These are phyloP conservation scores for Cacatua alba DNA, from an alignment of 2,113 vertebrate genomes.

Conservation along the genomic window DNA sequence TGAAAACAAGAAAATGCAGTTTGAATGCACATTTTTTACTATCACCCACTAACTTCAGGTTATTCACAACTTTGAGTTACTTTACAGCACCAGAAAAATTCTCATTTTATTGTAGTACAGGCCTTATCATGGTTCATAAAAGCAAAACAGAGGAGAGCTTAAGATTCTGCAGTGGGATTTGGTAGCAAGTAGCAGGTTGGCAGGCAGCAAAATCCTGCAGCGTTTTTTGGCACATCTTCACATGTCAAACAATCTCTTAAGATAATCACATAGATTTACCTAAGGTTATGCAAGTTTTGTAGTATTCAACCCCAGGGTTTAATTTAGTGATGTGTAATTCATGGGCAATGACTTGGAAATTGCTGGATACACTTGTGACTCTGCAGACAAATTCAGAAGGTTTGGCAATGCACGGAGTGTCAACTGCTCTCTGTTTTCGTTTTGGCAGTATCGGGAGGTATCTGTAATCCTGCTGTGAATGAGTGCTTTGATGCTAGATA, in stretches of 20 bases:
- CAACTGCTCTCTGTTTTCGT: not conserved
- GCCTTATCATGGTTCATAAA: not conserved
- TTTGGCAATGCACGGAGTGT: conserved; percentile 11
- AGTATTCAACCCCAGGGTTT: not conserved
- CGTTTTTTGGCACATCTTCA: not conserved
- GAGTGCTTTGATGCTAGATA: conserved; percentile 45
- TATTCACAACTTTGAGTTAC: not conserved
- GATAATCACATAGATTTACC: not conserved
- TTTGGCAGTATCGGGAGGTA: not conserved
- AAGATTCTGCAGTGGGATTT: not conserved
- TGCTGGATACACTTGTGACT: not conserved
- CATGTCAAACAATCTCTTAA: not conserved
- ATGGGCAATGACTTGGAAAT: conserved; percentile 11
- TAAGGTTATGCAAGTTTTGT: not conserved
- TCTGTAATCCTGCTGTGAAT: conserved; percentile 31
- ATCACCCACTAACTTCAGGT: not conserved
- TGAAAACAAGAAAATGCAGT: not conserved
- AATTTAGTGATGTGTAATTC: not conserved
- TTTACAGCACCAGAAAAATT: not conserved
- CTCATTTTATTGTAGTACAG: not conserved
- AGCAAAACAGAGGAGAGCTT: not conserved
- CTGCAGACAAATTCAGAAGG: conserved; percentile 9
- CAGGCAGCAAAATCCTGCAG: conserved; percentile 7
- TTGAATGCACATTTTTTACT: not conserved
- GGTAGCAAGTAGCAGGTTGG: not conserved